Evolutionary conservation across 2,113 vertebrate genomes (phyloP).

Genomic region (Pipra filicauda): DNA sequence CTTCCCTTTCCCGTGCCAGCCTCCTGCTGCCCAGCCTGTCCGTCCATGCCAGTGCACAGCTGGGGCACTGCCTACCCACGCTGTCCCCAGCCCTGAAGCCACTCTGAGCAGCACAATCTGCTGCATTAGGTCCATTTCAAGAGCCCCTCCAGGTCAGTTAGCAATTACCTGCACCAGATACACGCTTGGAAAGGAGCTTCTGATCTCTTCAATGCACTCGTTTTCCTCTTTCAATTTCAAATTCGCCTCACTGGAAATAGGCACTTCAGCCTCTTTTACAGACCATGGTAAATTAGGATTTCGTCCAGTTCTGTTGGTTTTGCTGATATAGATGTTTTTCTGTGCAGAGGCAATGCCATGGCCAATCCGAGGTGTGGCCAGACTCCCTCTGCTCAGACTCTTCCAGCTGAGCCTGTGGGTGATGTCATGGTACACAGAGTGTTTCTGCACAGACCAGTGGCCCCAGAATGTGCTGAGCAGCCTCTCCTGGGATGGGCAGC

Average conservation of each 20-base stretch:
- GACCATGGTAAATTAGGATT: constrained; percentile 59
- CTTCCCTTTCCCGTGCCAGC: background rate
- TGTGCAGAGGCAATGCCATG: background rate
- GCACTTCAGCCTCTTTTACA: constrained; percentile 61
- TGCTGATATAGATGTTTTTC: constrained; percentile 54
- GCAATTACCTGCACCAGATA: constrained; percentile 68
- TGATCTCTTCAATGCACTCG: constrained; percentile 61
- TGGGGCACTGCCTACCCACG: background rate
- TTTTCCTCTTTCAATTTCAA: constrained; percentile 62
- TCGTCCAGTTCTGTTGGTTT: constrained; percentile 47
- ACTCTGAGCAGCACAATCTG: background rate
- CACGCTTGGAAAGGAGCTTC: constrained; percentile 36
- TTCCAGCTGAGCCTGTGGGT: background rate
- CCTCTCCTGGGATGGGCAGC: background rate
- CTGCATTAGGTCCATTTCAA: constrained; percentile 57
- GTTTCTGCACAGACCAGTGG: background rate
- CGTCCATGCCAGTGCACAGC: rapidly evolving
- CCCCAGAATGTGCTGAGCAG: background rate
- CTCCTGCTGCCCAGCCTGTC: background rate
- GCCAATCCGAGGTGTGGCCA: constrained; percentile 9
- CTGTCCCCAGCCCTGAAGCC: background rate
- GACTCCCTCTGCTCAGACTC: background rate
- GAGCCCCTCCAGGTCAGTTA: constrained; percentile 61
- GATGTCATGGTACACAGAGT: background rate
- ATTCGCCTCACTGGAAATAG: constrained; percentile 54